Base-by-base conservation (phyloP, 1,140 invertebrate species). In the Augochlora pura region DNA sequence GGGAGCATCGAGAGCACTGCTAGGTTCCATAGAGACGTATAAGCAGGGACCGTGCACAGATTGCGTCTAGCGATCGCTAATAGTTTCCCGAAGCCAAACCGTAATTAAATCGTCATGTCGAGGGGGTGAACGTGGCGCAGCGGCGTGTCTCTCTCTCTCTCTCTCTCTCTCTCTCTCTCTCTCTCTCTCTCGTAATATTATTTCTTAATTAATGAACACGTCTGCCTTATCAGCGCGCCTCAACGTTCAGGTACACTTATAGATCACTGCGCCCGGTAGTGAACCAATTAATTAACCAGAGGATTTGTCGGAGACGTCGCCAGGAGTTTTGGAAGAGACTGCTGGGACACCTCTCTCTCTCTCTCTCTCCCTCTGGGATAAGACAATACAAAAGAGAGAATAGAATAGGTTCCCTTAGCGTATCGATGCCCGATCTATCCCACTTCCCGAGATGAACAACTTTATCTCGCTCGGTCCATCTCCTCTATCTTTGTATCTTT, bases 131-230 rank as follows among this genome's bases (percentile, higher is more conserved):
- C 54, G 54, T 7, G 7, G n/a, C 1, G n/a, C 54, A 7, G 18
- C 21, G 49, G 12, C n/a, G n/a, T n/a, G n/a, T n/a, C n/a, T n/a
- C n/a, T n/a, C n/a, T n/a, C n/a, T n/a, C n/a, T n/a, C n/a, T n/a
- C n/a, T n/a, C n/a, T n/a, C n/a, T n/a, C n/a, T n/a, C n/a, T n/a
- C n/a, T n/a, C n/a, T n/a, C n/a, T n/a, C n/a, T n/a, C n/a, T n/a
- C n/a, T n/a, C n/a, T n/a, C n/a, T n/a, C n/a, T n/a, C 54, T 8
- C 18, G 54, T 6, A n/a, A 57, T 57, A 57, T 57, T 57, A 23
- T 57, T n/a, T 57, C 54, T n/a, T 57, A 57, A 23, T 57, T 57
- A 57, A 57, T 57, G 54, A 57, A 57, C 21, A 57, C 54, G 54
- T 57, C 54, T n/a, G 54, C 21, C 54, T 57, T 57, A 57, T 57